Base-by-base conservation (phyloP, 2,888 invertebrate genomes). In the Chalcis sispes region DNA sequence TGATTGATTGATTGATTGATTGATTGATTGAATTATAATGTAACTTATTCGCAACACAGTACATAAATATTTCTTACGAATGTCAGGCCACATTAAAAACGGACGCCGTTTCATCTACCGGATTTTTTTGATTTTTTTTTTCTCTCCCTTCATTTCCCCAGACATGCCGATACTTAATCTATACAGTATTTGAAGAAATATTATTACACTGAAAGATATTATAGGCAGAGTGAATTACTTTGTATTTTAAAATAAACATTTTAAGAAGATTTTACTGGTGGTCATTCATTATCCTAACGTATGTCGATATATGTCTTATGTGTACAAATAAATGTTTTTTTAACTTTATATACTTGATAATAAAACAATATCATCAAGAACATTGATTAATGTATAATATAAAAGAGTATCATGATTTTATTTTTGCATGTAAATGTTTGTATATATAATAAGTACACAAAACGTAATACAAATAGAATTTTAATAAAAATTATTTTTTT, bases 211-310 rank as follows among this genome's bases (percentile, higher is more conserved):
- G 78, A 75, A 76, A 78, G 76, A 78, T 78, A 78, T 78, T 78
- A 78, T 78, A 76, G 75, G 76, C 78, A 78, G 78, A 78, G 78
- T 78, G 78, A 78, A 78, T 78, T 78, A 78, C 78, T 78, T 78
- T 78, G 78, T 78, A 78, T 78, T 78, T 78, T 78, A 78, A 76
- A 78, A 78, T 78, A 78, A 78, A 78, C 78, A 78, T 78, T 78
- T 78, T 76, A 78, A 78, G 67, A 78, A 78, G 78, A 77, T 64
- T 64, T 23, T 5, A 42, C 3, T 64, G 25, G 8, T 40, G 72
- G 29, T 75, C 27, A 62, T 75, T 77, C 64, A 62, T 69, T 62
- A 40, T 62, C 67, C 56, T 67, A n/a, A n/a, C n/a, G n/a, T n/a
- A n/a, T n/a, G n/a, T n/a, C n/a, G n/a, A n/a, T n/a, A n/a, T n/a